Conservation (phyloP, 2,797 vertebrate species). For the Microctenopoma steveboyesi region DNA sequence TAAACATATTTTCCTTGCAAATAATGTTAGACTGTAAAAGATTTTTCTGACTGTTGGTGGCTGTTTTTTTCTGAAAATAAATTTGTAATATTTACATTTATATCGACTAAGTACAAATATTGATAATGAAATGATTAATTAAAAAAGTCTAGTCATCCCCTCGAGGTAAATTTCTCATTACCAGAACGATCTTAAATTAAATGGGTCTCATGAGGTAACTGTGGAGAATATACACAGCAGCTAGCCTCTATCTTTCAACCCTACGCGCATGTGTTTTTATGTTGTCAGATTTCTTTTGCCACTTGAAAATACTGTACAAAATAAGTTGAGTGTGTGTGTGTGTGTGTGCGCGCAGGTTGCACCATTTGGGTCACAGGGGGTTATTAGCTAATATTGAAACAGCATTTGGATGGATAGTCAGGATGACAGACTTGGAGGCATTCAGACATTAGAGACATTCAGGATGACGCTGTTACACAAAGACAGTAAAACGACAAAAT, state of each 20-base stretch:
- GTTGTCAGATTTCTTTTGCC: too few species aligned
- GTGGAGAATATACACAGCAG: constrained; percentile 9
- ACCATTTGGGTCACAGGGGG: too few species aligned
- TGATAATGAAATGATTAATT: constrained; percentile 8
- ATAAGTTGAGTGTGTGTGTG: too few species aligned
- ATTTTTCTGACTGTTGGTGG: neutral
- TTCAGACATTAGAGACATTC: too few species aligned
- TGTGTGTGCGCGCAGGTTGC: too few species aligned
- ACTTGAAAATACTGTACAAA: too few species aligned
- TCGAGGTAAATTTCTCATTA: constrained; percentile 9
- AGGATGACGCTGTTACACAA: too few species aligned
- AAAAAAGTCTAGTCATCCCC: constrained; percentile 11
- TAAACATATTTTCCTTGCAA: constrained; percentile 1
- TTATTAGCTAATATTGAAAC: too few species aligned
- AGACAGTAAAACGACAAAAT: too few species aligned
- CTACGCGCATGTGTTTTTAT: neutral
- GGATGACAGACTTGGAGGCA: too few species aligned
- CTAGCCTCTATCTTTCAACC: constrained; percentile 15
- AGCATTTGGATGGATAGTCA: too few species aligned
- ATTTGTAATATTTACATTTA: constrained; percentile 6
- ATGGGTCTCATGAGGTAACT: constrained; percentile 22
- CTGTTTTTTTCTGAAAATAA: neutral
- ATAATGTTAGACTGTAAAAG: neutral
- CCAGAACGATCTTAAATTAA: constrained; percentile 19
- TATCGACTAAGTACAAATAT: neutral